Evolutionary conservation across 30 jellyfish, hydroid and myxozoan species (phyloP), one percentile per base, ranked within the genome.

Genomic region (Rhopilema esculentum): DNA sequence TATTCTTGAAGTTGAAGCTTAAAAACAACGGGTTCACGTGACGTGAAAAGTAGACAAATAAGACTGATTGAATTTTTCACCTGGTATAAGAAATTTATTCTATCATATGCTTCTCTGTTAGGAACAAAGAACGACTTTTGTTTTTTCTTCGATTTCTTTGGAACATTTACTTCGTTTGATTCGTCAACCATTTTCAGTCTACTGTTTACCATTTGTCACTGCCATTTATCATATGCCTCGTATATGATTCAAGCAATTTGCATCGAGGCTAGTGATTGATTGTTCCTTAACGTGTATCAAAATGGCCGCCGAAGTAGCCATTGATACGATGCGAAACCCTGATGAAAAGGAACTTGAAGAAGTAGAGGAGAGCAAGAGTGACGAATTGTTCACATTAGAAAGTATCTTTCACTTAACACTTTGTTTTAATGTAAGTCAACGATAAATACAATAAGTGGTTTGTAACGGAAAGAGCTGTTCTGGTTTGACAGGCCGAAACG

Each of bases 101-200:
- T 75, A 27, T 85, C 88, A 74, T 73, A 85, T 7, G 94, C 94
- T 27, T 85, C 94, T 85, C 80, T 85, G 57, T 85, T 85, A 21
- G 29, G 77, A 17, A 85, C 72, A 66, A 72, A 78, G 30, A 51
- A 25, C 70, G 61, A 48, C 77, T 50, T 85, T 74, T 49, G 77
- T 52, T 74, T 85, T 48, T 74, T 85, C 51, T 49, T 75, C 0
- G 32, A 40, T 16, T 48, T 28, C 25, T 65, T 33, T 33, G 22
- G 25, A 16, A 8, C 20, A 16, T 40, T 40, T 40, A 6, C 9
- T 40, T 6, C 12, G 57, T 6, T 40, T 40, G 57, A 40, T 40
- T 40, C 12, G 51, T 81, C 80, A 77, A 79, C 80, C 89, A 79
- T 40, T 40, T 40, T 40, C 12, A 40, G 57, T 2, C 12, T 12